These are phyloP conservation scores for Ceyx erithaca DNA, from an alignment of 2,797 vertebrate species.

Conservation along the genomic window DNA sequence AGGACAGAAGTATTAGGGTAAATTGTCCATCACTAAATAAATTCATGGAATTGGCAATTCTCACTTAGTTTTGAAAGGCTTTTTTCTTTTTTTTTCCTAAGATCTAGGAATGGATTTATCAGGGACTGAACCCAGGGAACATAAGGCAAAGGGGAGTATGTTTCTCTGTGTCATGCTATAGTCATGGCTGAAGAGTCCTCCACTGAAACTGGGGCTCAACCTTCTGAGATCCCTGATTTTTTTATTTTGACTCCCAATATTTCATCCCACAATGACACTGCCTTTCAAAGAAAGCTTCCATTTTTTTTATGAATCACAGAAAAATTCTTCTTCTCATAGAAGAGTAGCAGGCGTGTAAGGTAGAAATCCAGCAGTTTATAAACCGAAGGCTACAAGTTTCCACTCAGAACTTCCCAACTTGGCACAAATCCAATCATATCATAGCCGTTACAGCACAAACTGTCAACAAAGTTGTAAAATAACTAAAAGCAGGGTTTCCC, in stretches of 20 bases:
- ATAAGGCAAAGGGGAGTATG: background rate
- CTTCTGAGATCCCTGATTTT: background rate
- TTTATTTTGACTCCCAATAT: background rate
- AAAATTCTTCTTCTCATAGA: background rate
- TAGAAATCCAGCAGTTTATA: slow-evolving; percentile 55
- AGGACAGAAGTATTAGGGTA: background rate
- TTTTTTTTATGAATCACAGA: slow-evolving; percentile 8
- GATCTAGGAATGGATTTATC: background rate
- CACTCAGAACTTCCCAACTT: slow-evolving; percentile 57
- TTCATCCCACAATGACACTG: background rate
- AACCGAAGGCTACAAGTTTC: slow-evolving; percentile 68
- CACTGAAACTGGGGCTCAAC: background rate
- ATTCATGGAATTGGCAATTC: background rate
- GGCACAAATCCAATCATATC: slow-evolving; percentile 59
- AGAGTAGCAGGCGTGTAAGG: background rate
- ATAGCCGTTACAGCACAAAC: slow-evolving; percentile 57
- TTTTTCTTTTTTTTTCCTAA: background rate
- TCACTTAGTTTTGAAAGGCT: background rate
- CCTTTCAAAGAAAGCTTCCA: slow-evolving; percentile 28
- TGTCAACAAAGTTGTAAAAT: slow-evolving; percentile 66
- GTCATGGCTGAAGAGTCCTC: background rate
- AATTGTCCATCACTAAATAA: background rate
- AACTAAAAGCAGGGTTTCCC: slow-evolving; percentile 61
- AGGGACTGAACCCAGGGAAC: background rate
- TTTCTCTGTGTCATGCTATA: background rate